Conservation (phyloP, 2,888 invertebrate species). For the Drosophila monieri region DNA sequence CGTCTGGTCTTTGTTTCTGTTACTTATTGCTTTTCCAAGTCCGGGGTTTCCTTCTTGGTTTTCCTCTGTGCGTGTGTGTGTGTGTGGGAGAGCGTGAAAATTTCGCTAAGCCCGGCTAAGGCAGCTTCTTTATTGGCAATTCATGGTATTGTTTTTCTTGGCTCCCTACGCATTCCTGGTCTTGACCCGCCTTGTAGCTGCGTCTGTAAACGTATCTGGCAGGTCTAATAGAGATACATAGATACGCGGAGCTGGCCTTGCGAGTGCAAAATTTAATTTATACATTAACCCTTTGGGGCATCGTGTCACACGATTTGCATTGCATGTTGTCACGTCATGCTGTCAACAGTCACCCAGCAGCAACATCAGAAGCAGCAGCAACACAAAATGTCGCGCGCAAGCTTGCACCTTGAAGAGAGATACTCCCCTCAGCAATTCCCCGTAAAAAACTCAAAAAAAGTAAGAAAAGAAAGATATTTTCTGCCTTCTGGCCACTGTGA, state of each 20-base stretch:
- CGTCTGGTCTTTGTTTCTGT: slow-evolving; percentile 58
- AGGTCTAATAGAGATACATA: slow-evolving; percentile 69
- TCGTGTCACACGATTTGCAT: slow-evolving; percentile 78
- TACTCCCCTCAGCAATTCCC: slow-evolving; percentile 16
- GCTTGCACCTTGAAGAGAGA: slow-evolving; percentile 40
- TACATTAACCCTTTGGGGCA: slow-evolving; percentile 70
- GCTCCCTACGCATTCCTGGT: slow-evolving; percentile 56
- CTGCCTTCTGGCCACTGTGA: slow-evolving; percentile 56
- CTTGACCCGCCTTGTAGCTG: slow-evolving; percentile 42
- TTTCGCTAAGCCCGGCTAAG: slow-evolving; percentile 77
- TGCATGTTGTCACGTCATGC: slow-evolving; percentile 79
- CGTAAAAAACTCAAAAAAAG: background rate
- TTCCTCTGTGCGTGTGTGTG: slow-evolving; percentile 3
- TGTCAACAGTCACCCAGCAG: slow-evolving; percentile 65
- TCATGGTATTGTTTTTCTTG: slow-evolving; percentile 17
- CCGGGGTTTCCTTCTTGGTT: slow-evolving; percentile 25
- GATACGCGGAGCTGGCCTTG: slow-evolving; percentile 21
- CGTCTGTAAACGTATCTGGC: slow-evolving; percentile 51
- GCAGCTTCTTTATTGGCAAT: slow-evolving; percentile 63
- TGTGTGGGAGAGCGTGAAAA: slow-evolving; percentile 72
- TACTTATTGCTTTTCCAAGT: slow-evolving; percentile 74
- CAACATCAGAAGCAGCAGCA: slow-evolving; percentile 23
- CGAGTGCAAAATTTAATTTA: slow-evolving; percentile 70
- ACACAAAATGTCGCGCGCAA: slow-evolving; percentile 43
- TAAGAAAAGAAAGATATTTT: slow-evolving; percentile 26